A percentile compares a stretch with the other conserved stretches of the same genome.
Evolutionary conservation across 2,797 vertebrate genomes (phyloP).

Genomic region (Uromys caudimaculatus): DNA sequence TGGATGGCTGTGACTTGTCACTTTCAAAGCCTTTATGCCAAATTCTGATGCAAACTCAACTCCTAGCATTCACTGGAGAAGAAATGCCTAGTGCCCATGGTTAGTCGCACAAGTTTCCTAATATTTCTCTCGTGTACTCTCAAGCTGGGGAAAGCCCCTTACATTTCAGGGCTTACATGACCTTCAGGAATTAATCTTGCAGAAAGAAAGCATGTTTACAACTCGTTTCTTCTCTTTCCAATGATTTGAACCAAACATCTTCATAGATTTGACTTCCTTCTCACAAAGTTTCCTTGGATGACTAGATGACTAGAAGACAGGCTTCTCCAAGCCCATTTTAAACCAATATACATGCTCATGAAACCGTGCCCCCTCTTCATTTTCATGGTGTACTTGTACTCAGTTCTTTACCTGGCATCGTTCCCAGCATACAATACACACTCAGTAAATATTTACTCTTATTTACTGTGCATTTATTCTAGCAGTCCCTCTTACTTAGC

Average conservation of each 20-base stretch:
- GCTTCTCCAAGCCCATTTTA: conserved; percentile 18
- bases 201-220: conserved; percentile 56
- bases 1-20: conserved; percentile 48
- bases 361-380: conserved; percentile 44
- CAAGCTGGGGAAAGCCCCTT: neutral
- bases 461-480: conserved; percentile 62
- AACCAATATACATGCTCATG: conserved; percentile 31
- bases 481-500: conserved; percentile 55
- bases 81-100: conserved; percentile 16
- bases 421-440: conserved; percentile 55
- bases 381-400: conserved; percentile 41
- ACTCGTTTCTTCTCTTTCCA: conserved; percentile 34
- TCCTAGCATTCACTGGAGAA: conserved; percentile 32
- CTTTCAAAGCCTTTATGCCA: conserved; percentile 56
- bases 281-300: conserved; percentile 20
- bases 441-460: conserved; percentile 70
- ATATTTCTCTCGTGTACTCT: conserved; percentile 21
- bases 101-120: conserved; percentile 21
- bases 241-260: conserved; percentile 47
- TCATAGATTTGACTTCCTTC: conserved; percentile 7
- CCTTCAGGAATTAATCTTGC: conserved; percentile 31
- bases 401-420: conserved; percentile 56
- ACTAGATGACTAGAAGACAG: conserved; percentile 2
- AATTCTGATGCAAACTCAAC: conserved; percentile 53
- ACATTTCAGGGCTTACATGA: conserved; percentile 26